Evolutionary conservation across 2,888 invertebrate species (phyloP).

Genomic region (Ramazzottius varieornatus): DNA sequence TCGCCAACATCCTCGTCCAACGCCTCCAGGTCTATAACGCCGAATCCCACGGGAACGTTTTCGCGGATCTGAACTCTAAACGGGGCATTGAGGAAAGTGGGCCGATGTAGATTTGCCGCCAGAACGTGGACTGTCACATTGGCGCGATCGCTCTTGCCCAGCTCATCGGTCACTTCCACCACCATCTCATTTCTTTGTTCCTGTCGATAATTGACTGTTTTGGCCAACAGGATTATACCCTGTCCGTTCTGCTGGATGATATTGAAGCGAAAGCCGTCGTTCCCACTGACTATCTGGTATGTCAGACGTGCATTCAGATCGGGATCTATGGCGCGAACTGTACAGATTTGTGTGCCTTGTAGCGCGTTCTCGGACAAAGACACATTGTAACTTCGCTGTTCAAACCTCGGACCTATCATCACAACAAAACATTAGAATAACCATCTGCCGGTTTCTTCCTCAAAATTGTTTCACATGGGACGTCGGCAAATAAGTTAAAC

Average conservation of each 20-base stretch:
- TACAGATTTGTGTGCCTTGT: conserved; percentile 63
- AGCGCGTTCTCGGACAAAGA: conserved; percentile 35
- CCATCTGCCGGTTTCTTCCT: no score
- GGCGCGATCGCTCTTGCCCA: neutral
- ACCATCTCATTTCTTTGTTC: conserved; percentile 29
- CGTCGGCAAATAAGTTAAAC: no score
- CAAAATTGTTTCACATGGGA: no score
- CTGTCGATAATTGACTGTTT: conserved; percentile 68
- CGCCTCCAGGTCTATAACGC: conserved; percentile 67
- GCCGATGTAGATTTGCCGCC: conserved; percentile 3
- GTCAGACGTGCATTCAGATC: conserved; percentile 46
- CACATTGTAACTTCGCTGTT: conserved; percentile 31
- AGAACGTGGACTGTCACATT: conserved; percentile 1
- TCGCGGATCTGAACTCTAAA: conserved; percentile 33
- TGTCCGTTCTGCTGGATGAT: conserved; percentile 61
- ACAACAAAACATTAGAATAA: no score
- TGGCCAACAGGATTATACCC: conserved; percentile 43
- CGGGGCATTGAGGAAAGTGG: neutral
- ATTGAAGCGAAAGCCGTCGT: conserved; percentile 35
- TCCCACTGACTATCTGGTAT: conserved; percentile 21
- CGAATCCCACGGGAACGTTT: conserved; percentile 67
- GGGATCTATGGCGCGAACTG: conserved; percentile 61
- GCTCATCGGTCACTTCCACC: neutral
- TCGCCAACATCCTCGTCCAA: conserved; percentile 78
- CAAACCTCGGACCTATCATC: conserved; percentile 35